phyloP scores from a whole-genome alignment of 2,797 vertebrate species.

The Gastrophryne carolinensis region DNA sequence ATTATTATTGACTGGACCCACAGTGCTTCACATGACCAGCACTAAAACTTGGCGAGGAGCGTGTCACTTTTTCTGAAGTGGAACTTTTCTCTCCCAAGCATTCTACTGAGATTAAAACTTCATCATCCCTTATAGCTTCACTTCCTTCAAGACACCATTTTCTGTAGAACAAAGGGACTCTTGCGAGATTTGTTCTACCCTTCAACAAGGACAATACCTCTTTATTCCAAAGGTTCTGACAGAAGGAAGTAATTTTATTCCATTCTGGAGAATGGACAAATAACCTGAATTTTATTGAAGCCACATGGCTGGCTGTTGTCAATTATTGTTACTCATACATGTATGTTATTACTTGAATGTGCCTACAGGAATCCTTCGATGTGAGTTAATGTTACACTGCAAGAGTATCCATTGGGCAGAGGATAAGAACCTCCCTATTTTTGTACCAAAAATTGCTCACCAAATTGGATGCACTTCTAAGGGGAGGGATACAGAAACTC shows the following conservation, averaged over 20 bases:
- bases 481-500: constrained; percentile 54
- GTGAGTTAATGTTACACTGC: constrained; percentile 69
- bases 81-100: constrained; percentile 65
- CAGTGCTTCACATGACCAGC: constrained; percentile 66
- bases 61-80: constrained; percentile 58
- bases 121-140: constrained; percentile 63
- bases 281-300: constrained; percentile 79
- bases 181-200: constrained; percentile 71
- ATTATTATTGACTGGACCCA: constrained; percentile 88
- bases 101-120: constrained; percentile 64
- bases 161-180: constrained; percentile 71
- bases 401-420: constrained; percentile 70
- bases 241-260: constrained; percentile 83
- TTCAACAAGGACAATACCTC: constrained; percentile 65
- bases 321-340: constrained; percentile 76
- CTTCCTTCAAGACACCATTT: constrained; percentile 73
- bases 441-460: constrained; percentile 77
- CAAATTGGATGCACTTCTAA: constrained; percentile 76
- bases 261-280: constrained; percentile 97
- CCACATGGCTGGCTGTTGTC: constrained; percentile 81
- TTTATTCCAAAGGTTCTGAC: constrained; percentile 70
- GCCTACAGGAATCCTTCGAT: constrained; percentile 80
- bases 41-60: constrained; percentile 67
- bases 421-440: constrained; percentile 64
- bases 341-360: constrained; percentile 83